phyloP scores from a whole-genome alignment of 92 coral and sea anemone genomes.

The Palythoa grandis region DNA sequence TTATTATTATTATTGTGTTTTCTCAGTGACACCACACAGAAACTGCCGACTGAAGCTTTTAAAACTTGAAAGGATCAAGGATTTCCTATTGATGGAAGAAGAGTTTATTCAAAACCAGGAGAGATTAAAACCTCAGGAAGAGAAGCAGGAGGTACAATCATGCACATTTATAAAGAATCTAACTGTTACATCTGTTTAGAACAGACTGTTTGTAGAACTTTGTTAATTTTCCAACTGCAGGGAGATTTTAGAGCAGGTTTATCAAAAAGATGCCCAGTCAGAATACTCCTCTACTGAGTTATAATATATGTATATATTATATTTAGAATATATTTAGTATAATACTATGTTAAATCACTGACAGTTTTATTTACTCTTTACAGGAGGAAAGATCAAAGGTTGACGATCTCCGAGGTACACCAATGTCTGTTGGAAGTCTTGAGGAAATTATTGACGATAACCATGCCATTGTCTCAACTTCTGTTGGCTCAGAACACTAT shows the following conservation, averaged over 20 bases:
- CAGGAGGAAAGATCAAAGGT: conserved; percentile 99
- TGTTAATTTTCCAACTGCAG: too few relatives aligned
- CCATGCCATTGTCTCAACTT: conserved; percentile 98
- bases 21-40: conserved; percentile 95
- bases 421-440: conserved; percentile 98
- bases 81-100: conserved; percentile 92
- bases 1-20: background rate
- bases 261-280: too few relatives aligned
- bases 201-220: too few relatives aligned
- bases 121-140: conserved; percentile 97
- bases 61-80: conserved; percentile 96
- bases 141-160: conserved; percentile 83
- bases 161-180: background rate
- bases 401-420: conserved; percentile 97
- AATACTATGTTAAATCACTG: background rate
- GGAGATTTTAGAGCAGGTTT: too few relatives aligned
- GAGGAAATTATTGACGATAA: conserved; percentile 99
- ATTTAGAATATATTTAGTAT: too few relatives aligned
- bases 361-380: background rate
- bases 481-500: conserved; percentile 99
- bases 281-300: too few relatives aligned
- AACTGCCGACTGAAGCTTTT: conserved; percentile 94
- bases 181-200: too few relatives aligned
- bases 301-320: too few relatives aligned
- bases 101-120: conserved; percentile 99